Base-by-base conservation (phyloP, 2,797 vertebrate species). In the Sebastes glaucus region DNA sequence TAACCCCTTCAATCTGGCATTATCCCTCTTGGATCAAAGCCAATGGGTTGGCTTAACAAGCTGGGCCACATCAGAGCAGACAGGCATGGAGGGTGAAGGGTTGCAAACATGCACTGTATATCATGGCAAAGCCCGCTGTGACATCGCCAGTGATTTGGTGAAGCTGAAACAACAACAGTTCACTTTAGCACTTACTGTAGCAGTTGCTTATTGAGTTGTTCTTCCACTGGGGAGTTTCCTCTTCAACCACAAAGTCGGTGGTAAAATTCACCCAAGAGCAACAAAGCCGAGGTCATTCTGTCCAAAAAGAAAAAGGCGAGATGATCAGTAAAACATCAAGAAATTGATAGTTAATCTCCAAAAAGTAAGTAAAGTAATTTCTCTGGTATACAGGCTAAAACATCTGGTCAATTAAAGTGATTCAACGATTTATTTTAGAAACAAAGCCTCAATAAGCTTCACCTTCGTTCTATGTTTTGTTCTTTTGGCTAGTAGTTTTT, bases 1-100 rank as follows among this genome's bases (percentile, higher is more conserved):
- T 91, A 88, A 90, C 90, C 88, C 85, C 83, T 89, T 73, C 89
- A 89, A 78, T 90, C 90, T 88, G 85, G 77, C 86, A 49, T 90
- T 88, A 92, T 78, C 90, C 89, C 85, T 66, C 59, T 56, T 90
- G 89, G 92, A 85, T 86, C 55, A 69, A 77, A 90, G 88, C 90
- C 90, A 93, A 55, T 27, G 55, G 69, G 72, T 63, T 78, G 62
- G 81, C 69, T 90, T 92, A 90, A 89, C 89, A 81, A 87, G 84
- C 87, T 52, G 80, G 63, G 75, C 83, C 77, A 74, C 86, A 87
- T 85, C 87, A 81, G 81, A 85, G 80, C 85, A 77, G 79, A 79
- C 81, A 61, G 74, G 62, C 68, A 13, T 2, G 83, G 52, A 60
- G 65, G 74, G 62, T 63, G 76, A 87, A 59, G 59, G 75, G 46